phyloP scores from a whole-genome alignment of 2,888 invertebrate species.

The Ichneumoninae sp. region DNA sequence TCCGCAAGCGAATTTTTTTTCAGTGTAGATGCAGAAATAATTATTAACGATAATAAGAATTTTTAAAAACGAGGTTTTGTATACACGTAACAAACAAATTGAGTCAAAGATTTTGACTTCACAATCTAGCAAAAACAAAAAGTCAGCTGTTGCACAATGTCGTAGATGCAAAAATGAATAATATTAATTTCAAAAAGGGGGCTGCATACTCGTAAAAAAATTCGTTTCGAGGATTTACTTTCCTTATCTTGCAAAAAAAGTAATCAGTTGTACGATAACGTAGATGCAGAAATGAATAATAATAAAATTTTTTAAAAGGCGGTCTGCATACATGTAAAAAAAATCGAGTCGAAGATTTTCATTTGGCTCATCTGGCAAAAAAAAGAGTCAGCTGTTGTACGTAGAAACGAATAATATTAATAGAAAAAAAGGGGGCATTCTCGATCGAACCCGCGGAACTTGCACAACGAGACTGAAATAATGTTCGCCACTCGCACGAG shows the following conservation, averaged over 20 bases:
- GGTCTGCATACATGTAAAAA: too few species aligned
- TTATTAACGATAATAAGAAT: not conserved
- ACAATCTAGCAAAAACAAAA: not conserved
- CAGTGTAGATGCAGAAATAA: not conserved
- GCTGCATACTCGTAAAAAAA: not conserved
- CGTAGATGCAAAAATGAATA: not conserved
- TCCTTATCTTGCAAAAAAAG: not conserved
- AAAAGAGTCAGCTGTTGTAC: not conserved
- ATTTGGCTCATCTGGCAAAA: not conserved
- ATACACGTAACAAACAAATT: not conserved
- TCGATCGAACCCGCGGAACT: not conserved
- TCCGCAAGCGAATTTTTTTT: too few species aligned
- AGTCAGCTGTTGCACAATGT: not conserved
- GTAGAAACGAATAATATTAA: not conserved
- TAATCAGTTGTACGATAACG: not conserved
- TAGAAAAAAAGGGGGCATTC: not conserved
- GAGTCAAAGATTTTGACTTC: not conserved
- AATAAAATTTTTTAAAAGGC: too few species aligned
- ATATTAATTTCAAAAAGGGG: too few species aligned
- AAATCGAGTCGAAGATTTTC: not conserved
- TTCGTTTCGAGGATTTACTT: not conserved
- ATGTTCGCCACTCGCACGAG: not conserved
- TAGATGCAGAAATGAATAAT: not conserved
- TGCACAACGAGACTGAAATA: conserved; percentile 6
- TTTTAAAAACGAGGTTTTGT: not conserved